Evolutionary conservation across 2,113 vertebrate species (phyloP).

Genomic region (Pristiophorus japonicus): DNA sequence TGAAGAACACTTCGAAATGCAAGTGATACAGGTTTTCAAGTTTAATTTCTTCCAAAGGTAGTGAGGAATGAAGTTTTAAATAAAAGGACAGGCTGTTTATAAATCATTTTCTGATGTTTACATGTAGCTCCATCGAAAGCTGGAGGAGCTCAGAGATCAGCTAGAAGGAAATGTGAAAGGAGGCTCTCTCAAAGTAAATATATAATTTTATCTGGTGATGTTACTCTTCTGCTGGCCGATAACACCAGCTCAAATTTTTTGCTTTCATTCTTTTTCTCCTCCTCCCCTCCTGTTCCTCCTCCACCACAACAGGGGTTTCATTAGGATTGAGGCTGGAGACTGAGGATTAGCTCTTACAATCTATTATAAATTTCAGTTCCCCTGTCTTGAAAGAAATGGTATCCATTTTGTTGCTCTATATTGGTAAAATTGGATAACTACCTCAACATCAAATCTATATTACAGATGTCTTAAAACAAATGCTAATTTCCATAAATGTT

Average conservation of each 20-base stretch:
- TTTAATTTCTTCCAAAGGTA: neutral
- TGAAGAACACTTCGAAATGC: neutral
- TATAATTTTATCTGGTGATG: constrained; percentile 57
- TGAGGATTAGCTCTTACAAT: neutral
- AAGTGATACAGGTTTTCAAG: constrained; percentile 15
- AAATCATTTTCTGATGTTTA: constrained; percentile 67
- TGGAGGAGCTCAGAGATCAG: constrained; percentile 66
- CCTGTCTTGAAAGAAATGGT: neutral
- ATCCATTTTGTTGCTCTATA: constrained; percentile 26
- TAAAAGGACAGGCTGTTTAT: constrained; percentile 53
- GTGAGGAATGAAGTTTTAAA: constrained; percentile 17
- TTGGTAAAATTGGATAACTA: neutral
- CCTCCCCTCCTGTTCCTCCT: constrained; percentile 46
- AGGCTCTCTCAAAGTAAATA: constrained; percentile 65
- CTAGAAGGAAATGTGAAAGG: constrained; percentile 65
- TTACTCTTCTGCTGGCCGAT: constrained; percentile 52
- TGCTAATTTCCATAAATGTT: neutral
- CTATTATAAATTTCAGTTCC: neutral
- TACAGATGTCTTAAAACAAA: neutral
- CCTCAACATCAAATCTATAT: neutral
- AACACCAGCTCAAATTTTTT: constrained; percentile 54
- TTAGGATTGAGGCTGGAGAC: constrained; percentile 43
- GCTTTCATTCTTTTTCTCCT: constrained; percentile 46
- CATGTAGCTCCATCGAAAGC: constrained; percentile 65
- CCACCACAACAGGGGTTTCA: constrained; percentile 54